phyloP scores from a whole-genome alignment of 2,797 vertebrate genomes.

The Nannoperca obscura region DNA sequence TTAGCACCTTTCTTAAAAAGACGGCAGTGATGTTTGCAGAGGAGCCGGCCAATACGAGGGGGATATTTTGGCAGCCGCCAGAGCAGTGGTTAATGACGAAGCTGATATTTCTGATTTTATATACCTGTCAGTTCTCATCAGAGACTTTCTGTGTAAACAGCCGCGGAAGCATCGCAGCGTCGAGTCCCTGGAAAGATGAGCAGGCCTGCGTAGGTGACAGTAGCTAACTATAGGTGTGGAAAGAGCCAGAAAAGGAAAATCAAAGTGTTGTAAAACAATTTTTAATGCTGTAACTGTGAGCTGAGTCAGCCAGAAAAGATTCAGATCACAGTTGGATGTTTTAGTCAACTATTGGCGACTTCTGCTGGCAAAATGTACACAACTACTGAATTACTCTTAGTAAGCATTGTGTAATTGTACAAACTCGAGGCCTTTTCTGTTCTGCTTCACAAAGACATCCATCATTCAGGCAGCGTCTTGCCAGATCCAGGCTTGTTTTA shows the following conservation, averaged over 20 bases:
- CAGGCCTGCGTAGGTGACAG: slow-evolving; percentile 39
- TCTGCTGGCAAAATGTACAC: slow-evolving; percentile 3
- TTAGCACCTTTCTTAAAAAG: slow-evolving; percentile 84
- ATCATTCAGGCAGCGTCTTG: slow-evolving; percentile 40
- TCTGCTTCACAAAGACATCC: slow-evolving; percentile 58
- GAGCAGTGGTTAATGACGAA: slow-evolving; percentile 68
- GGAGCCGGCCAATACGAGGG: slow-evolving; percentile 67
- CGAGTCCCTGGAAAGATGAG: slow-evolving; percentile 70
- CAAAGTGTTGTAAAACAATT: background rate
- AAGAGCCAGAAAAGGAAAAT: slow-evolving; percentile 1
- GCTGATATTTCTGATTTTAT: slow-evolving; percentile 85
- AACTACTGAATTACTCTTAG: slow-evolving; percentile 51
- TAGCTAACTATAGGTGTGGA: slow-evolving; percentile 21
- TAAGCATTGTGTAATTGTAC: slow-evolving; percentile 52
- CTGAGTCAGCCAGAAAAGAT: slow-evolving; percentile 13
- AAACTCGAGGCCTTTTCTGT: slow-evolving; percentile 43
- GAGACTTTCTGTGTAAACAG: slow-evolving; percentile 76
- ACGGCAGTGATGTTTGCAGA: slow-evolving; percentile 69
- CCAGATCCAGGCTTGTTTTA: slow-evolving; percentile 29
- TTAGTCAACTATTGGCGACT: slow-evolving; percentile 15
- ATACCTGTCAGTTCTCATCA: slow-evolving; percentile 85
- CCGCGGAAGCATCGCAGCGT: slow-evolving; percentile 5
- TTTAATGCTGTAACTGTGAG: slow-evolving; percentile 1
- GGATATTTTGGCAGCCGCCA: slow-evolving; percentile 84
- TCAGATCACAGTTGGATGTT: slow-evolving; percentile 18